Conservation (phyloP, 2,888 invertebrate species). For the Orthosia gothica region DNA sequence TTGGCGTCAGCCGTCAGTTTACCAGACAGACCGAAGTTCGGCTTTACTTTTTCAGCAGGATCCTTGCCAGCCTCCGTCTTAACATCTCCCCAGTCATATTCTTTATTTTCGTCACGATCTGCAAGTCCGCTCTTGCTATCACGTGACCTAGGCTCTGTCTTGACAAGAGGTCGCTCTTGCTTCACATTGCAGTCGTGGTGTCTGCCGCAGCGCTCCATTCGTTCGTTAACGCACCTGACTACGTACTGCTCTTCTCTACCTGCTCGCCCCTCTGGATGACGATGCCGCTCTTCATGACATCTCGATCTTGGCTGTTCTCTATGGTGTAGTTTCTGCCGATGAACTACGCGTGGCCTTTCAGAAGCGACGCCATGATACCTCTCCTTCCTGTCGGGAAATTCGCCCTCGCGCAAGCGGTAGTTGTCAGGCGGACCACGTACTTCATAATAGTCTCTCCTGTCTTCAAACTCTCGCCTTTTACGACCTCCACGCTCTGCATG, state of each 20-base stretch:
- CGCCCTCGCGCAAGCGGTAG: conserved; percentile 81
- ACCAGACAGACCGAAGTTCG: conserved; percentile 98
- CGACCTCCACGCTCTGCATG: conserved; percentile 82
- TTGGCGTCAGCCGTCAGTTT: conserved; percentile 99
- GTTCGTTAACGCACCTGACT: conserved; percentile 56
- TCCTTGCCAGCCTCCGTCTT: conserved; percentile 83
- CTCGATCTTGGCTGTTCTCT: conserved; percentile 76
- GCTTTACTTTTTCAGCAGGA: conserved; percentile 95
- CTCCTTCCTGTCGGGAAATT: conserved; percentile 83
- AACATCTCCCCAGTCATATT: conserved; percentile 90
- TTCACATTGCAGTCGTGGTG: conserved; percentile 49
- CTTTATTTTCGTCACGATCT: conserved; percentile 82
- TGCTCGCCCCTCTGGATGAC: conserved; percentile 60
- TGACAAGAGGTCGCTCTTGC: conserved; percentile 51
- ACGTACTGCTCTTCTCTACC: conserved; percentile 69
- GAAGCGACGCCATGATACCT: conserved; percentile 78
- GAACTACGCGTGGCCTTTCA: conserved; percentile 83
- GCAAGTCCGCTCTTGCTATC: conserved; percentile 84
- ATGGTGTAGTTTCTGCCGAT: conserved; percentile 76
- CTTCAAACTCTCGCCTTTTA: conserved; percentile 81
- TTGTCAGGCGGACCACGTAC: conserved; percentile 82
- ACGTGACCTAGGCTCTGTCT: conserved; percentile 64
- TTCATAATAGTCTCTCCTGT: conserved; percentile 81
- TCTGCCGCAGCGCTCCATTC: conserved; percentile 61
- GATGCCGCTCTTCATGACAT: conserved; percentile 77